Evolutionary conservation across 92 coral and sea anemone species (phyloP), one percentile per base, ranked within the genome.

Genomic region (Umimayanthus kanabou): DNA sequence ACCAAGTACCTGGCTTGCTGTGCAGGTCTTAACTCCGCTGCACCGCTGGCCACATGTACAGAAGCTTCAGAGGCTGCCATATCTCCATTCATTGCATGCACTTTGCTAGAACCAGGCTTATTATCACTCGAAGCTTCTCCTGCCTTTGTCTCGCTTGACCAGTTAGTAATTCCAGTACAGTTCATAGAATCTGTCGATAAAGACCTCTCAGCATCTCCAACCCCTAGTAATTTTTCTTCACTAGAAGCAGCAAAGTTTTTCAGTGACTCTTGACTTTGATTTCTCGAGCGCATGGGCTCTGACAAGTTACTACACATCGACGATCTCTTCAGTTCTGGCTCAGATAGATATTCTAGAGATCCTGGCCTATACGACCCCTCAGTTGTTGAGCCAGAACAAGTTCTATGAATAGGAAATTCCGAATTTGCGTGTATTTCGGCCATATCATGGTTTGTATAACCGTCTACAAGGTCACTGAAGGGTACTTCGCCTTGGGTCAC

Each of bases 351-450:
- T 69, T 82, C 86, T 25, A 82, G 26, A 39, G 86, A 82, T n/a
- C 86, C 86, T 11, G 86, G 86, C 25, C 86, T 82, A 26, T 82
- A 82, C 18, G 86, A 82, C 3, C 86, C 86, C 37, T 82, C 86
- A 39, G 86, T 82, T 67, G 86, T 82, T 25, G 86, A 82, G 29
- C 82, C 82, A 82, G 86, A 82, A 33, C 37, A 33, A 33, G 37
- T 33, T 33, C 37, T 33, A 20, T 83, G 67, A 3, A 83, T 70
- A 29, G 87, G 87, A 83, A 83, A 83, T 4, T 40, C 78, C 16
- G 66, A 26, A 70, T 83, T 76, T 10, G 78, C 70, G n/a, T 83
- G 61, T 22, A 83, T 70, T 3, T 83, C 87, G 33, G 30, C 26
- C 55, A n/a, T 42, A 42, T 83, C 61, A 1, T 73, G 87, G 25